Evolutionary conservation across 1,140 invertebrate species (phyloP).

Genomic region (Drosophila funebris): DNA sequence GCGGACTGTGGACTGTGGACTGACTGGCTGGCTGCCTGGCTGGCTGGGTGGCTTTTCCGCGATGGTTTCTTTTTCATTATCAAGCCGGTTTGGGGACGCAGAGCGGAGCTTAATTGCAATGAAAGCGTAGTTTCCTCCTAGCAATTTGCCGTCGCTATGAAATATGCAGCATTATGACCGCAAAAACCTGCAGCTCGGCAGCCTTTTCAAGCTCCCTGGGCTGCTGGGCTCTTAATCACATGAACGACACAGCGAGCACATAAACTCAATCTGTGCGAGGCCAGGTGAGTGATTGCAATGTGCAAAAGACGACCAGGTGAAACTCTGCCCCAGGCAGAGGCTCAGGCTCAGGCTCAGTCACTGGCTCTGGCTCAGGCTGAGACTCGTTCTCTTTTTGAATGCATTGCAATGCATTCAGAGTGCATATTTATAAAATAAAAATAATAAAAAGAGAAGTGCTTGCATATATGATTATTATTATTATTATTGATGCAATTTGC

Average conservation of each 20-base stretch:
- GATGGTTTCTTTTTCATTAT: constrained; percentile 65
- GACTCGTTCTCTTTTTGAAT: constrained; percentile 24
- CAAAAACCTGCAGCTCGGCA: constrained; percentile 6
- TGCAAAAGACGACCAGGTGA: constrained; percentile 1
- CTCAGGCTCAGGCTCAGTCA: background rate
- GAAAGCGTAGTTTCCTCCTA: constrained; percentile 67
- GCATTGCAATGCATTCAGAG: constrained; percentile 13
- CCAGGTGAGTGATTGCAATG: constrained; percentile 63
- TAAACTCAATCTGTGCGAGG: constrained; percentile 61
- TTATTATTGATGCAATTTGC: constrained; percentile 47
- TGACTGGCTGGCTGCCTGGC: background rate
- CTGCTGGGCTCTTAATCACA: constrained; percentile 62
- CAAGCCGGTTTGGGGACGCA: constrained; percentile 33
- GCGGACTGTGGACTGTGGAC: background rate
- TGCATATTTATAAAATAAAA: background rate
- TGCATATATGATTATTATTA: constrained; percentile 28
- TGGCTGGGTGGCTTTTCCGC: constrained; percentile 16
- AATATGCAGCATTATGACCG: constrained; percentile 55
- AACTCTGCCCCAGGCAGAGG: background rate
- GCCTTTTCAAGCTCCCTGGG: constrained; percentile 23
- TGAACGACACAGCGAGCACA: constrained; percentile 64
- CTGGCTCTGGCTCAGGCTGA: background rate
- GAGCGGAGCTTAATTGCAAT: constrained; percentile 72
- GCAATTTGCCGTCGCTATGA: constrained; percentile 70
- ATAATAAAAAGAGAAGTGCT: background rate